phyloP scores from a whole-genome alignment of 2,888 invertebrate species.

The Steromphala cineraria region DNA sequence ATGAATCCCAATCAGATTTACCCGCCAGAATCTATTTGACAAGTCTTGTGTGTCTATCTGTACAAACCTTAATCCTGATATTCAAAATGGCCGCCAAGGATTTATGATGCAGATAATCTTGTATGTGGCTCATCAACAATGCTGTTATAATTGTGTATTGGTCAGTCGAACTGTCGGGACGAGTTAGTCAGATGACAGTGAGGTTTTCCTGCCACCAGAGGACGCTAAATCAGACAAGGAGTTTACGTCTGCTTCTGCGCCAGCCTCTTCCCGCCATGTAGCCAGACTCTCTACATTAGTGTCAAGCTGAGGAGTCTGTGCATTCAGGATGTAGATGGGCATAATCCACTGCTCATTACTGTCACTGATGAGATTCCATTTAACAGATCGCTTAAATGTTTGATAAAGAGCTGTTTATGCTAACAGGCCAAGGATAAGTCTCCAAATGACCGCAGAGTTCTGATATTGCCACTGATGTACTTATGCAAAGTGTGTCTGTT shows the following conservation, averaged over 20 bases:
- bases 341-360: not conserved
- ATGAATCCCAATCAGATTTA: not conserved
- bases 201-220: not conserved
- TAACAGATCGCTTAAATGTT: not conserved
- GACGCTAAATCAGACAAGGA: not conserved
- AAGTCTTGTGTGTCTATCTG: not conserved
- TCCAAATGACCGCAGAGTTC: no score
- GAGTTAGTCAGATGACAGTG: not conserved
- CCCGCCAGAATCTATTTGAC: not conserved
- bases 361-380: not conserved
- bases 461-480: no score
- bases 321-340: not conserved
- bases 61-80: not conserved
- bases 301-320: not conserved
- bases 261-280: not conserved
- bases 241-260: not conserved
- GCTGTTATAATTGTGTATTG: slow-evolving; percentile 10
- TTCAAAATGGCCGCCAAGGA: not conserved
- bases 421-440: no score
- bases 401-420: not conserved
- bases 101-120: not conserved
- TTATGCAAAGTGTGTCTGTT: no score
- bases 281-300: slow-evolving; percentile 6
- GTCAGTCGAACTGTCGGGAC: slow-evolving; percentile 1
- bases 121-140: not conserved